Evolutionary conservation across 1,140 invertebrate species (phyloP), one percentile per base, ranked within the genome.

Genomic region (Cryptotermes secundus): DNA sequence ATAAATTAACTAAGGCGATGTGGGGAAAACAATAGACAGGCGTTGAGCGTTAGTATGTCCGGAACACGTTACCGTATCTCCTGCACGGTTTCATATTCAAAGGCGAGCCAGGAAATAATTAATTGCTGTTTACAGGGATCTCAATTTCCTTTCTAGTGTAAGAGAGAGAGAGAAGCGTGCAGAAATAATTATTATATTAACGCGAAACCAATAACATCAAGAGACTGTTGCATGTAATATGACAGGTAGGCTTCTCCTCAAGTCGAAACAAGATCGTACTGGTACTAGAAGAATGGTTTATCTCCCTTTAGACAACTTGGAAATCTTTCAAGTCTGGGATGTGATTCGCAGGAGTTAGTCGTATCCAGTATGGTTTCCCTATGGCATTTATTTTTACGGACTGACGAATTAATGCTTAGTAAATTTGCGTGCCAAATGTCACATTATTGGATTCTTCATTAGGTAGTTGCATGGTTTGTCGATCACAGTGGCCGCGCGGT

Each of bases 171-270:
- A 14, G 59, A 31, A 72, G 59, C 31, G 59, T 72, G 14, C 26
- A 72, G 59, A 72, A 72, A 72, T 72, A 72, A 72, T 72, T 72
- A 31, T 72, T 72, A 72, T 31, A 72, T 72, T 72, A 72, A 72
- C 59, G 59, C 7, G 59, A 72, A 72, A 72, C 59, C 59, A 31
- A 72, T 72, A 31, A 72, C 59, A 72, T 31, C 59, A 72, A 72
- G 59, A 72, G 59, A 72, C 59, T 72, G 1, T 14, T n/a, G 59
- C 59, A 31, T 31, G 59, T 6, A 12, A 16, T n/a, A 72, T 72
- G 26, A 72, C 26, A 31, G 59, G 14, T 31, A 16, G 26, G 59
- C 9, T 72, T 72, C 59, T 9, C n/a, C n/a, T 19, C 45, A 14
- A 19, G 19, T 49, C 16, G 22, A 49, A 49, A 19, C 14, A 14